Percentiles rank a stretch among this genome's conserved stretches.
phyloP scores from a whole-genome alignment of 2,113 vertebrate species.

The Oncorhynchus gorbuscha region DNA sequence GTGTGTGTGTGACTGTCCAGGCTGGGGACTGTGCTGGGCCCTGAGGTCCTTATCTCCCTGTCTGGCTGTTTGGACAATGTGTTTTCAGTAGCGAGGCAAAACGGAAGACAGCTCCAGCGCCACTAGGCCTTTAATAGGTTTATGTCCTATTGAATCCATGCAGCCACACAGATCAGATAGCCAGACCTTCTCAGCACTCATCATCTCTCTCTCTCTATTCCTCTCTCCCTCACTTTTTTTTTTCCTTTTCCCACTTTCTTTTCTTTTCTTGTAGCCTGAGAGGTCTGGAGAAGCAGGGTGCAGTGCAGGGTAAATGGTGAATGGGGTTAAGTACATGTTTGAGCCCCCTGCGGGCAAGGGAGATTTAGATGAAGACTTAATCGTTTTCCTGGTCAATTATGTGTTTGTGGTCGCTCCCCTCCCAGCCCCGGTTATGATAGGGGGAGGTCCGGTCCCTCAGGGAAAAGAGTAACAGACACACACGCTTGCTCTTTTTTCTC shows the following conservation, averaged over 20 bases:
- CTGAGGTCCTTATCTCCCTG: slow-evolving; percentile 90
- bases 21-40: slow-evolving; percentile 21
- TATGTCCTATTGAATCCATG: slow-evolving; percentile 89
- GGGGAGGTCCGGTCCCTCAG: slow-evolving; percentile 62
- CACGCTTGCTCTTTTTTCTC: not conserved
- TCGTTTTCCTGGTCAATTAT: slow-evolving; percentile 99
- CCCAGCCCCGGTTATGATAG: slow-evolving; percentile 33
- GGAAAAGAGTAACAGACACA: slow-evolving; percentile 49
- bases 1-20: slow-evolving; percentile 2
- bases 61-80: slow-evolving; percentile 93
- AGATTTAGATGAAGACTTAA: slow-evolving; percentile 99
- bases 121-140: slow-evolving; percentile 91
- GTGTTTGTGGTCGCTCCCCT: slow-evolving; percentile 87
- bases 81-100: slow-evolving; percentile 91
- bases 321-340: slow-evolving; percentile 99
- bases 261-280: slow-evolving; percentile 77
- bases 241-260: slow-evolving; percentile 43
- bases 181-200: slow-evolving; percentile 72
- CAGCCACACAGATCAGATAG: slow-evolving; percentile 91
- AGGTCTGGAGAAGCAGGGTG: slow-evolving; percentile 87
- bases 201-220: slow-evolving; percentile 23
- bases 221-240: slow-evolving; percentile 30
- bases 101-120: slow-evolving; percentile 38
- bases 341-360: slow-evolving; percentile 92
- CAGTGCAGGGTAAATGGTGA: slow-evolving; percentile 94